These are phyloP conservation scores for Clitarchus hookeri DNA, from an alignment of 2,888 invertebrate genomes.

Conservation along the genomic window DNA sequence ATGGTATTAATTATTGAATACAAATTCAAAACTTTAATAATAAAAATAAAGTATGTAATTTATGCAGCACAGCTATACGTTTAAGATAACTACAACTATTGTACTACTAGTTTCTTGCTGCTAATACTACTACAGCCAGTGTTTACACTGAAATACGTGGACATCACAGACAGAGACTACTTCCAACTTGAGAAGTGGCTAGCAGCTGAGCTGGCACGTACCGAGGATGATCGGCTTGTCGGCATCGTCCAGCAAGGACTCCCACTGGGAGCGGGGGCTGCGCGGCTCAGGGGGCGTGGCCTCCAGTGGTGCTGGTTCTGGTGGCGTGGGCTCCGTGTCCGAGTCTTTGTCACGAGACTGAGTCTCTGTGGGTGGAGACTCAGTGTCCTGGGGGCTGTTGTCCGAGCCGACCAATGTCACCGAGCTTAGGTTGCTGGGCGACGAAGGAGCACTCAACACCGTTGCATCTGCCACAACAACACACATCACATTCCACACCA, in stretches of 20 bases:
- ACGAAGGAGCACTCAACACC: slow-evolving; percentile 64
- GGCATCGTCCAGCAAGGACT: background rate
- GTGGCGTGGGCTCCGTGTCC: background rate
- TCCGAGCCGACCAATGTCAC: slow-evolving; percentile 69
- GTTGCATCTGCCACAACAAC: slow-evolving; percentile 28
- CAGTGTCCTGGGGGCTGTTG: slow-evolving; percentile 50
- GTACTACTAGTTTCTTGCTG: no score
- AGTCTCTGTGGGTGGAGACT: slow-evolving; percentile 28
- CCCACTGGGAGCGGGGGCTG: background rate
- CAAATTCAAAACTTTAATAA: no score
- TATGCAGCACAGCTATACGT: no score
- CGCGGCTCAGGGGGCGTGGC: background rate
- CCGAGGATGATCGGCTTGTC: background rate
- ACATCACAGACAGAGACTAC: no score
- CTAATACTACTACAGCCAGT: no score
- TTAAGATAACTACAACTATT: no score
- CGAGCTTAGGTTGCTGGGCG: slow-evolving; percentile 75
- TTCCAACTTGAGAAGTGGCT: no score
- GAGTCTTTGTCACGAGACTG: slow-evolving; percentile 23
- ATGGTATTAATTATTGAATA: no score
- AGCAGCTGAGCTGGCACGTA: background rate
- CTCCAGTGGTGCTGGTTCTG: no score
- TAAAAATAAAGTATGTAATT: no score
- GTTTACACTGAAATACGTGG: no score
- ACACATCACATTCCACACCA: no score